Evolutionary conservation across 2,113 vertebrate species (phyloP).

Genomic region (Pygathrix nemaeus): DNA sequence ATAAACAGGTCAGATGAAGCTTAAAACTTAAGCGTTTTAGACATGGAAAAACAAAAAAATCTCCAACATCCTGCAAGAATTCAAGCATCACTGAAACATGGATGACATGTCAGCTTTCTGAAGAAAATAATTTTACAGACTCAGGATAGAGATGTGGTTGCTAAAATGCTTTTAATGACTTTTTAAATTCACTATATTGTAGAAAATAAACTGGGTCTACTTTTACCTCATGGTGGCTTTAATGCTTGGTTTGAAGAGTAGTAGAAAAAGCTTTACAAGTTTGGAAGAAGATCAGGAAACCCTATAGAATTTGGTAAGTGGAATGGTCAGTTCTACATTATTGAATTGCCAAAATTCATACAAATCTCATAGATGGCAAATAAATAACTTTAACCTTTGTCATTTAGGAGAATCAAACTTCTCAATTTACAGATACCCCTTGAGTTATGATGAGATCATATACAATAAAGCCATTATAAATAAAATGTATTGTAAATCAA

Average conservation of each 20-base stretch:
- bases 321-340: not conserved
- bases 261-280: not conserved
- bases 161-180: not conserved
- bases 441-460: not conserved
- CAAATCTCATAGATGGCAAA: not conserved
- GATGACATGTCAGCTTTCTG: constrained; percentile 35
- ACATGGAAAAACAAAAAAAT: not conserved
- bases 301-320: fast-evolving
- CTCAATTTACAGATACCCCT: not conserved
- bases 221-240: not conserved
- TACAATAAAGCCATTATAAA: not conserved
- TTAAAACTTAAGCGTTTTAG: constrained; percentile 56
- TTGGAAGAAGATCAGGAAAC: not conserved
- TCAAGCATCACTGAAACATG: constrained; percentile 48
- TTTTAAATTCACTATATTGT: not conserved
- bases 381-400: not conserved
- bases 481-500: not conserved
- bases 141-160: not conserved
- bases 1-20: constrained; percentile 79
- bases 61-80: not conserved
- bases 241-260: not conserved
- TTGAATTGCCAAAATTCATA: not conserved
- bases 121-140: constrained; percentile 21
- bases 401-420: not conserved
- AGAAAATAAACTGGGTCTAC: not conserved